Evolutionary conservation across 2,888 invertebrate species (phyloP), one percentile per base, ranked within the genome.

Genomic region (Hipparchia sbordonii): DNA sequence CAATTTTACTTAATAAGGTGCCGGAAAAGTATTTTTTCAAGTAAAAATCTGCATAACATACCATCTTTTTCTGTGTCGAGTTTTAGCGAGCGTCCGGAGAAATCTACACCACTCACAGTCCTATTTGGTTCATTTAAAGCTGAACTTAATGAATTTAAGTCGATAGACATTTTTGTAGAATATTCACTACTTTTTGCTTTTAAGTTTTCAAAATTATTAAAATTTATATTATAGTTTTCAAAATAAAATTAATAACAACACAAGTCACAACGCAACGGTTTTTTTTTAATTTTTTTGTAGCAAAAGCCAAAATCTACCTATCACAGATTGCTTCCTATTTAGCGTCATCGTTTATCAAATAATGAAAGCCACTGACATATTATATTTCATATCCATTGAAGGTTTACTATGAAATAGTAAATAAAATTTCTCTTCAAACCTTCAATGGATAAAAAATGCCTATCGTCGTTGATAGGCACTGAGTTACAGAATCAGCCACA

Each of bases 61-160:
- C 98, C 98, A 93, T 98, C 97, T 73, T 95, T 94, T 69, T 95
- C 97, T 0, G 95, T 95, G 85, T 98, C 95, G 81, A 98, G 95
- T 90, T 97, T 97, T 68, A 97, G 87, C 0, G 96, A 96, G 89
- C 95, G 95, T 71, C 97, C 97, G 75, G 96, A 96, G 87, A 98
- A 98, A 82, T 97, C 97, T 13, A 98, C 96, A 67, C 97, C 97
- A 80, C 84, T 92, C 33, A 84, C 84, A 9, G 88, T 85, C 71
- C 90, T 89, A 71, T 85, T 89, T 2, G 95, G 87, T 70, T 88
- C 90, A 79, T 88, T 87, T 57, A 95, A 82, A 33, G 93, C 94
- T 66, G 87, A 82, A 70, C 86, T 90, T 63, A 96, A 89, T n/a
- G 95, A 93, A 73, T 94, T 94, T 62, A 96, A 88, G 86, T 95